Conservation (phyloP, 2,888 invertebrate species). For the Xanthia togata region DNA sequence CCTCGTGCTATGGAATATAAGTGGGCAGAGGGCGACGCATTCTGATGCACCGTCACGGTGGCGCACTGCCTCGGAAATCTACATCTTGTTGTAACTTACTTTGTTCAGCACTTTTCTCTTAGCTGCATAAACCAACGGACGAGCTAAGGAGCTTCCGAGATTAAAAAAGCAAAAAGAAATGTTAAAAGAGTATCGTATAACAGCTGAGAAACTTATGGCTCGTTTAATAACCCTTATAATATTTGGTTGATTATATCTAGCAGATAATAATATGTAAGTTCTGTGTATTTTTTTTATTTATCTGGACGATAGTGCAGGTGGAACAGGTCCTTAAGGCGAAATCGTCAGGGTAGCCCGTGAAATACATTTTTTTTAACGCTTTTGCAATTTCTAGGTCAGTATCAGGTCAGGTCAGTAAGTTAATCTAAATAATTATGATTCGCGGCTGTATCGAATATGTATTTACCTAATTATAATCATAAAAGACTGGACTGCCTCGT, state of each 20-base stretch:
- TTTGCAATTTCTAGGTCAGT: too few species aligned
- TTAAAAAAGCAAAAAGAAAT: conserved; percentile 27
- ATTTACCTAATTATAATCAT: too few species aligned
- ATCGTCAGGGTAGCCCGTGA: too few species aligned
- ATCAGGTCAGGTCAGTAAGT: too few species aligned
- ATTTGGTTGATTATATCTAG: neutral
- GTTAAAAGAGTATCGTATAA: neutral
- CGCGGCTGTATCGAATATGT: too few species aligned
- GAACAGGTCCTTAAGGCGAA: neutral
- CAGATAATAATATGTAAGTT: too few species aligned
- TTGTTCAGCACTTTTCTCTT: conserved; percentile 49
- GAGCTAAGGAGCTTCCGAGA: conserved; percentile 22
- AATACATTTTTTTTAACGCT: too few species aligned
- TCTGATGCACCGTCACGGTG: conserved; percentile 62
- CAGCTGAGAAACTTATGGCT: neutral
- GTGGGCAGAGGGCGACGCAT: conserved; percentile 66
- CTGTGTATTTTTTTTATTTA: neutral
- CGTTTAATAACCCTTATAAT: neutral
- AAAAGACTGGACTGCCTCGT: too few species aligned
- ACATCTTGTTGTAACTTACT: conserved; percentile 70
- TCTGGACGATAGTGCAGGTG: neutral
- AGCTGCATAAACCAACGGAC: conserved; percentile 24
- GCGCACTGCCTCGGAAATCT: conserved; percentile 59
- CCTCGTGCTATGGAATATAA: conserved; percentile 69
- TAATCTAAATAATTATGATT: too few species aligned